phyloP scores from a whole-genome alignment of 2,797 vertebrate species.

The Sitta carolinensis region DNA sequence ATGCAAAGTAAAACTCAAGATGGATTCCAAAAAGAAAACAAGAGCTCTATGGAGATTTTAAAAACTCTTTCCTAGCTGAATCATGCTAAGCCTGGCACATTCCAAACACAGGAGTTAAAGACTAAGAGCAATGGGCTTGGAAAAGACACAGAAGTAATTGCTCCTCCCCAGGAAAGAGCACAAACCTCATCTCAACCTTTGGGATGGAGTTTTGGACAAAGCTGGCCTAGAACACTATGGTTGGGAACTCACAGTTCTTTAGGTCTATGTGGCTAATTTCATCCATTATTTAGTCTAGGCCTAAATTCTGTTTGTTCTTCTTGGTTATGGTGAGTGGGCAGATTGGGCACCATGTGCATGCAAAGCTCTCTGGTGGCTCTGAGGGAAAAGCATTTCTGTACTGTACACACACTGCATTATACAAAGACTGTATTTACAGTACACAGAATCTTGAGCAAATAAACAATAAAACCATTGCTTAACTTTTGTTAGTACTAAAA shows the following conservation, averaged over 20 bases:
- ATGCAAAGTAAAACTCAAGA: conserved; percentile 2
- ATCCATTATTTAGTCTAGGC: neutral
- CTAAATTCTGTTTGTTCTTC: conserved; percentile 18
- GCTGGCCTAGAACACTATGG: neutral
- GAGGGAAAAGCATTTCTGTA: neutral
- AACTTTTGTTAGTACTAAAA: neutral
- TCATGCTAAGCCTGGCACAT: neutral
- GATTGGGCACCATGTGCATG: neutral
- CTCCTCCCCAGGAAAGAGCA: neutral
- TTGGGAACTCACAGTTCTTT: neutral
- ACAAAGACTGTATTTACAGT: conserved; percentile 12
- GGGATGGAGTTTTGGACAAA: neutral
- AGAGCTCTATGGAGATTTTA: neutral
- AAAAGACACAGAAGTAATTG: neutral
- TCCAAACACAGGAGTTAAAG: neutral
- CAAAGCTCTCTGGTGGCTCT: neutral
- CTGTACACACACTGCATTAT: neutral
- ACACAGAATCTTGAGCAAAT: neutral
- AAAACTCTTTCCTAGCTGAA: neutral
- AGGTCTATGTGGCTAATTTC: neutral
- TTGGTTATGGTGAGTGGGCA: neutral
- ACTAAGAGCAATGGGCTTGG: neutral
- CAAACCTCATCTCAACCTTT: neutral
- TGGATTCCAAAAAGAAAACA: neutral
- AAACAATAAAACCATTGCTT: neutral